phyloP scores from a whole-genome alignment of 2,113 vertebrate genomes.

The Pelusios castaneus region DNA sequence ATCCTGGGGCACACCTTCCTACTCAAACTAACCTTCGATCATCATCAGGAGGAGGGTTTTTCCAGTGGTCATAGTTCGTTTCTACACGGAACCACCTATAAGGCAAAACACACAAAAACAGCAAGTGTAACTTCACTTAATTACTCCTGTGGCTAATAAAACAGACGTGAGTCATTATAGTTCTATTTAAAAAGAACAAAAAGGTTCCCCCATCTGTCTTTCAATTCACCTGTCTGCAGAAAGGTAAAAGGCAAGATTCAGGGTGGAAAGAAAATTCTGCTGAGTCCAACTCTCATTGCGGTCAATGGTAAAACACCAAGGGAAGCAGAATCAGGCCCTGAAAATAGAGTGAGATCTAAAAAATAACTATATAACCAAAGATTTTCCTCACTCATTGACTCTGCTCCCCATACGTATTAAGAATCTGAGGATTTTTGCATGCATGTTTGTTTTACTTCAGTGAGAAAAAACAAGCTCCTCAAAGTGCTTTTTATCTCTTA shows the following conservation, averaged over 20 bases:
- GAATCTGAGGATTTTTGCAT: neutral
- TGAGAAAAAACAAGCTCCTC: neutral
- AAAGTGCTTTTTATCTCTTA: neutral
- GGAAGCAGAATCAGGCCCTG: neutral
- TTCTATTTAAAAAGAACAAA: neutral
- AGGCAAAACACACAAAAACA: neutral
- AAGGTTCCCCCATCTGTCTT: neutral
- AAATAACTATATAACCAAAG: neutral
- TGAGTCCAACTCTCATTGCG: neutral
- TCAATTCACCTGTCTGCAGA: neutral
- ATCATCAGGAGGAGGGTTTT: slow-evolving; percentile 79
- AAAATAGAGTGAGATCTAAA: neutral
- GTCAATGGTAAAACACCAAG: neutral
- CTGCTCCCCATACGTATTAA: neutral
- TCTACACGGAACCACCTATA: slow-evolving; percentile 93
- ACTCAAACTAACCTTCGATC: slow-evolving; percentile 80
- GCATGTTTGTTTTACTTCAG: neutral
- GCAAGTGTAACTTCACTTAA: accelerated
- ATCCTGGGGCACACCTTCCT: neutral
- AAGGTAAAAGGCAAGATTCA: accelerated
- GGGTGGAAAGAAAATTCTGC: neutral
- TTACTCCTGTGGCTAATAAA: neutral
- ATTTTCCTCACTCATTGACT: neutral
- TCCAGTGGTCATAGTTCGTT: slow-evolving; percentile 97
- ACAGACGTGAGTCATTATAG: neutral